Percentiles rank a stretch among this genome's conserved stretches.
Conservation (phyloP, 2,797 vertebrate genomes). For the Babyrousa celebensis region DNA sequence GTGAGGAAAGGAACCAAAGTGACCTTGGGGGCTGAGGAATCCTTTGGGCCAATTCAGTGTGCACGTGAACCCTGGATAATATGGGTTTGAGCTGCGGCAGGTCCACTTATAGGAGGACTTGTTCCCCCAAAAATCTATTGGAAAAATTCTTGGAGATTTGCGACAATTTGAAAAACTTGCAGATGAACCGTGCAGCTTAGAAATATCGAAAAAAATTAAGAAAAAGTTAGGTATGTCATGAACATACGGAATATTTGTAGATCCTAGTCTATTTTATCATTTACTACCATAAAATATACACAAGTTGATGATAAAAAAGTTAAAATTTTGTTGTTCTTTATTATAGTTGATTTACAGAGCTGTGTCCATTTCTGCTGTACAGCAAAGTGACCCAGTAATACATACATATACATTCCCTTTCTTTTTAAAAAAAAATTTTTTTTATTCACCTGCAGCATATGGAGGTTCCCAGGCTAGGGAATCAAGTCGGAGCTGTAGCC, state of each 20-base stretch:
- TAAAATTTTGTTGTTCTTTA: not conserved
- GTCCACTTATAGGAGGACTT: not conserved
- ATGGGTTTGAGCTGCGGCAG: not conserved
- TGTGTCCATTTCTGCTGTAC: too few species aligned
- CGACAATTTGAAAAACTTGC: not conserved
- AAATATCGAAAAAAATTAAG: not conserved
- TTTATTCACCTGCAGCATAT: too few species aligned
- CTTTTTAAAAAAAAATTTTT: too few species aligned
- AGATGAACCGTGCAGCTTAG: not conserved
- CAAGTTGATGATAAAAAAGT: not conserved
- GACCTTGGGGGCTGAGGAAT: not conserved
- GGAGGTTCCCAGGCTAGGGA: too few species aligned
- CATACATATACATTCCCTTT: too few species aligned
- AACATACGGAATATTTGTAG: not conserved
- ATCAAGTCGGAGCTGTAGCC: too few species aligned
- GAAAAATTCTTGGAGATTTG: not conserved
- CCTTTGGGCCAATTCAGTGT: not conserved
- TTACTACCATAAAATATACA: not conserved
- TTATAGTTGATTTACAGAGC: too few species aligned
- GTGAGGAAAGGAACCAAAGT: not conserved
- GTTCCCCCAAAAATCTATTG: not conserved
- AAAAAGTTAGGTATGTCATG: not conserved
- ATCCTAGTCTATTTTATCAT: not conserved
- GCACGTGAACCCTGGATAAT: not conserved
- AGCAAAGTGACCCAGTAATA: too few species aligned